Evolutionary conservation across 92 coral and sea anemone species (phyloP).

Genomic region (Phenganax stokvisi): DNA sequence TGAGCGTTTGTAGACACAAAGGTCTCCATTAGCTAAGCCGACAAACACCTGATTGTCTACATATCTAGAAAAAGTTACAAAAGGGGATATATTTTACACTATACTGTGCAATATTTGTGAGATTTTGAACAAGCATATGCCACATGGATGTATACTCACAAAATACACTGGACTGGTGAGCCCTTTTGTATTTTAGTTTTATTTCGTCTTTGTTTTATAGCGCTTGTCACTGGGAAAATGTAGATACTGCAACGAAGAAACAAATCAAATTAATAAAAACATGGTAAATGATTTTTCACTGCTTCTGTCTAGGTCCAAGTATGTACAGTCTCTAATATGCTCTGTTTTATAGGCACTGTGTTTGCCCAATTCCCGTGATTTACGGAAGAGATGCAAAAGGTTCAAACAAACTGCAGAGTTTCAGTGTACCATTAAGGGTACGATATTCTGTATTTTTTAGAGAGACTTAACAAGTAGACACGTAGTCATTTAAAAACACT

Average conservation of each 20-base stretch:
- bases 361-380: too few relatives aligned
- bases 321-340: too few relatives aligned
- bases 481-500: too few relatives aligned
- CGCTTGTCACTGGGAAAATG: constrained; percentile 67
- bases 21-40: constrained; percentile 80
- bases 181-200: constrained; percentile 75
- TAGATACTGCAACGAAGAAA: constrained; percentile 54
- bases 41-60: constrained; percentile 97
- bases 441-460: too few relatives aligned
- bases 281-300: too few relatives aligned
- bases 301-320: too few relatives aligned
- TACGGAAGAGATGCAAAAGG: too few relatives aligned
- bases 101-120: neutral
- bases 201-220: constrained; percentile 69
- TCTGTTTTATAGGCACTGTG: too few relatives aligned
- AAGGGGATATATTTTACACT: neutral
- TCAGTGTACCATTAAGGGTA: too few relatives aligned
- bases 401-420: too few relatives aligned
- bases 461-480: too few relatives aligned
- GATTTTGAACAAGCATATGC: neutral
- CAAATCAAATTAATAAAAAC: neutral
- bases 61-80: constrained; percentile 52
- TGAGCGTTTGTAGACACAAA: constrained; percentile 80
- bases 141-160: constrained; percentile 55
- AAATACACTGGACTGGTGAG: constrained; percentile 79